Evolutionary conservation across 2,113 vertebrate species (phyloP).

Genomic region (Ceuthmochares aereus): DNA sequence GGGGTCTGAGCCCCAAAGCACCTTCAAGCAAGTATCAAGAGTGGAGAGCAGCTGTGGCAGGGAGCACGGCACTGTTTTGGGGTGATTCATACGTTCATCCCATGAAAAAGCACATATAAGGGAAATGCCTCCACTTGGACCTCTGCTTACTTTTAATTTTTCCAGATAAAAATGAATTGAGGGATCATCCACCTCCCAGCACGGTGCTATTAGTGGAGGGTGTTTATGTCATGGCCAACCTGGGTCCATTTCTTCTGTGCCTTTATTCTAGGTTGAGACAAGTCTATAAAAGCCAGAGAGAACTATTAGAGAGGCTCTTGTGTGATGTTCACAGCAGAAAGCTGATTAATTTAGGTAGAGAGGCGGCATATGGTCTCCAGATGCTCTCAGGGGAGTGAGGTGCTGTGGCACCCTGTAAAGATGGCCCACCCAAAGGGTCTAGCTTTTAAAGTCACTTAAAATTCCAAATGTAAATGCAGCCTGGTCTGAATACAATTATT

Average conservation of each 20-base stretch:
- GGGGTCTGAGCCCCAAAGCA: neutral
- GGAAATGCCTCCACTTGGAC: neutral
- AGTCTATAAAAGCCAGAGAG: neutral
- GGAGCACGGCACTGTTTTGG: fast-evolving
- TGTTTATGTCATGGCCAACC: neutral
- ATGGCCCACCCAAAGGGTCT: neutral
- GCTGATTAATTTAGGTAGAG: neutral
- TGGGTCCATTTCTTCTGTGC: neutral
- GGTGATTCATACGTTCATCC: neutral
- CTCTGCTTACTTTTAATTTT: neutral
- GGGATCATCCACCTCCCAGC: neutral
- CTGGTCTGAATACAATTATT: neutral
- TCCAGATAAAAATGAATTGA: neutral
- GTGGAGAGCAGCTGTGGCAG: neutral
- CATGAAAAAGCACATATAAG: neutral
- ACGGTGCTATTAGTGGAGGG: neutral
- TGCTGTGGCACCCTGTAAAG: neutral
- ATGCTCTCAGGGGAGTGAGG: neutral
- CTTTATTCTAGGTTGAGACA: neutral
- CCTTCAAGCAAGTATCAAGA: neutral
- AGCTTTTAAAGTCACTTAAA: neutral
- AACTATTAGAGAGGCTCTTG: neutral
- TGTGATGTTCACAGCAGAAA: neutral
- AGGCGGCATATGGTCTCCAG: neutral
- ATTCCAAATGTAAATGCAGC: neutral